A percentile compares a stretch with the other conserved stretches of the same genome.
Evolutionary conservation across 1,140 invertebrate genomes (phyloP).

Genomic region (Steinernema feltiae): DNA sequence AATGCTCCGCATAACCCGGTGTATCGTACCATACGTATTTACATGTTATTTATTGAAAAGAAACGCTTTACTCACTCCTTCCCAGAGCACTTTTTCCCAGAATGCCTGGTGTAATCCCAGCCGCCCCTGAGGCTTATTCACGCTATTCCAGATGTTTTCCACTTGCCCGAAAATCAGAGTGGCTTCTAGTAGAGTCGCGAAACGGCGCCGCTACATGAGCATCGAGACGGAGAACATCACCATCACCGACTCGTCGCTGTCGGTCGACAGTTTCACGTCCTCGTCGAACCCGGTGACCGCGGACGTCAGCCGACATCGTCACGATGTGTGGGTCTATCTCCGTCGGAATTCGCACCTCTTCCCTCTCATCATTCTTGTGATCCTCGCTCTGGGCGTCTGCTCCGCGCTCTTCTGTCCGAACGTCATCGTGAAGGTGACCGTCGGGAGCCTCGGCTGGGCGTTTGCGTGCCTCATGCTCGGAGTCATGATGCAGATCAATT

Average conservation of each 20-base stretch:
- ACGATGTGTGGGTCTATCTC: background rate
- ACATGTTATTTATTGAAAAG: background rate
- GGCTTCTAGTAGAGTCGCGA: background rate
- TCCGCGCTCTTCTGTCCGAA: background rate
- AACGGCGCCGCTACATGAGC: background rate
- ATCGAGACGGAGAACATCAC: constrained; percentile 9
- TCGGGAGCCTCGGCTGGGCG: background rate
- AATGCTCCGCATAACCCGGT: too few relatives aligned
- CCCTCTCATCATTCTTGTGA: background rate
- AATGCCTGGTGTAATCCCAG: background rate
- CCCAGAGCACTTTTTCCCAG: background rate
- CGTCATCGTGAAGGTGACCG: background rate
- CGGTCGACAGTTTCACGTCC: background rate
- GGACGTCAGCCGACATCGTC: background rate
- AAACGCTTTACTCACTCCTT: too few relatives aligned
- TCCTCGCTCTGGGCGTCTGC: background rate
- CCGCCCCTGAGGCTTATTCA: background rate
- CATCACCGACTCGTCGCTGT: background rate
- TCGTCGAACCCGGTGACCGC: too few relatives aligned
- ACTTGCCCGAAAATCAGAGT: background rate
- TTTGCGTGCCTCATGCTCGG: background rate
- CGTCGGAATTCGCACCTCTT: background rate
- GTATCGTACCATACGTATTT: background rate
- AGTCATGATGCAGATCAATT: background rate
- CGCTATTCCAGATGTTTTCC: background rate